A percentile compares a stretch with the other conserved stretches of the same genome.
phyloP scores from a whole-genome alignment of 2,113 vertebrate genomes.

The Setophaga coronata region DNA sequence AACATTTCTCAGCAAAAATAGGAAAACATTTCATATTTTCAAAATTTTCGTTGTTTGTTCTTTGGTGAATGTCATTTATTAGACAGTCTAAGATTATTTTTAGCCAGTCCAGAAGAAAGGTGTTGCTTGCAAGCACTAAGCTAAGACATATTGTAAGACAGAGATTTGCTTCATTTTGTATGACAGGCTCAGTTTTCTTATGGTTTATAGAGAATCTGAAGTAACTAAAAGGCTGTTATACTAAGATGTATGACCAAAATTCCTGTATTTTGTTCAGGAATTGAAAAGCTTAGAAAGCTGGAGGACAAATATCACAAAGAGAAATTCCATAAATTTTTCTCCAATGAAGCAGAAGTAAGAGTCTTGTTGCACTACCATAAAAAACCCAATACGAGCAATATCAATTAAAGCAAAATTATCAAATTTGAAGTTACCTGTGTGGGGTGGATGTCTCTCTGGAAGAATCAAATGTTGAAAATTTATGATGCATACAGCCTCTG shows the following conservation, averaged over 20 bases:
- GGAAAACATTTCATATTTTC: not conserved
- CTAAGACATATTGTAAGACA: not conserved
- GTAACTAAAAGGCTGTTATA: not conserved
- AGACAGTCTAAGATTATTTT: not conserved
- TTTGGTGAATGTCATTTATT: not conserved
- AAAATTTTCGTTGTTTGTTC: not conserved
- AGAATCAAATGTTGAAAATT: conserved; percentile 98
- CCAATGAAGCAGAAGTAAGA: not conserved
- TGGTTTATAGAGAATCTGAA: not conserved
- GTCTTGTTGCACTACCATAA: not conserved
- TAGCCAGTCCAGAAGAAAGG: not conserved
- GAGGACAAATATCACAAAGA: not conserved
- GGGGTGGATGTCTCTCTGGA: conserved; percentile 94
- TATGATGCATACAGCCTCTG: conserved; percentile 93
- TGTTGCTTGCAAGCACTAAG: not conserved
- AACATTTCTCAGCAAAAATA: not conserved
- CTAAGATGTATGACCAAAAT: not conserved
- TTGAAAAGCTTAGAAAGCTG: not conserved
- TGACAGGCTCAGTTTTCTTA: not conserved
- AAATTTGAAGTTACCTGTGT: conserved; percentile 85
- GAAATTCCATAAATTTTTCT: not conserved
- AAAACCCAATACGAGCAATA: not conserved
- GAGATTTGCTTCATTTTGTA: not conserved
- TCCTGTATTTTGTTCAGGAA: not conserved
- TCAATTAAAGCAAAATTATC: not conserved